Conservation (phyloP, 2,797 vertebrate species). For the Acipenser ruthenus region DNA sequence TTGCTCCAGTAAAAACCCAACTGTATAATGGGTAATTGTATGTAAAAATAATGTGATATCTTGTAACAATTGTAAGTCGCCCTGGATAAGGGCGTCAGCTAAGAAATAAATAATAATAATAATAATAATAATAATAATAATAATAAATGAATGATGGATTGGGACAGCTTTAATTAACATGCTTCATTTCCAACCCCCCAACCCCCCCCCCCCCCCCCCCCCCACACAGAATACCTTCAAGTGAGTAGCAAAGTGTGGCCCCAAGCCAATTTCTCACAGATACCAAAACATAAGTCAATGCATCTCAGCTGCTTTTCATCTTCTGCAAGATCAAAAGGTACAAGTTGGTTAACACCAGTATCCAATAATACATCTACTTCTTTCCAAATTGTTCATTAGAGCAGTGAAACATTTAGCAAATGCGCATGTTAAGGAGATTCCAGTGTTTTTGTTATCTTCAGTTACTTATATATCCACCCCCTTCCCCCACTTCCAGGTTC, state of each 20-base stretch:
- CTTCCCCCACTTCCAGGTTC: conserved; percentile 16
- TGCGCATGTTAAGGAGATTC: conserved; percentile 1
- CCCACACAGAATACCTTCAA: conserved; percentile 20
- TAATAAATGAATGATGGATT: neutral
- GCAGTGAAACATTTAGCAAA: neutral
- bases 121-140: no score
- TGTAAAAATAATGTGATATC: no score
- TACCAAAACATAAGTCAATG: conserved; percentile 33
- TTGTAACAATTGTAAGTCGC: no score
- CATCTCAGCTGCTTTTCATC: conserved; percentile 23
- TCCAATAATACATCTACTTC: conserved; percentile 49
- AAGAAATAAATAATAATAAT: no score
- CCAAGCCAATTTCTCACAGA: conserved; percentile 38
- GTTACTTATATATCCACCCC: neutral
- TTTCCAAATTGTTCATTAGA: conserved; percentile 29
- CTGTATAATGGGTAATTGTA: no score
- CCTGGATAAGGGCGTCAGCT: no score
- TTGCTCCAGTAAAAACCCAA: no score
- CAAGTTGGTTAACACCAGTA: conserved; percentile 15
- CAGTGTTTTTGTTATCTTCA: neutral
- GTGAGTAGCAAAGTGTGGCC: conserved; percentile 4
- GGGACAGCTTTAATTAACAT: conserved; percentile 4
- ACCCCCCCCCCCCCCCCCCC: conserved; percentile 1
- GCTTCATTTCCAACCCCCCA: neutral
- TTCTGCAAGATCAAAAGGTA: conserved; percentile 21